Evolutionary conservation across 1,140 invertebrate species (phyloP).

Genomic region (Drosophila auraria): DNA sequence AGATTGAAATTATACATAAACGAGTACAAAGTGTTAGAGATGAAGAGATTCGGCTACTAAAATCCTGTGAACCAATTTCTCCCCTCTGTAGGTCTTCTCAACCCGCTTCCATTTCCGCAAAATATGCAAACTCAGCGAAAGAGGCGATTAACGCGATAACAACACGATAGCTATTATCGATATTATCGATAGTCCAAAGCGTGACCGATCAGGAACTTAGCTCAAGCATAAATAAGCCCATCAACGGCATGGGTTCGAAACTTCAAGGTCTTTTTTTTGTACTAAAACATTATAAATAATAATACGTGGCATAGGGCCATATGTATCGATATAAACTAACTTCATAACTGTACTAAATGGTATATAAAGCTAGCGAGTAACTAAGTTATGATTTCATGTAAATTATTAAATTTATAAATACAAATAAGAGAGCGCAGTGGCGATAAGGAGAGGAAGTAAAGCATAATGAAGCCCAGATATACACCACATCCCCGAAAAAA

Average conservation of each 20-base stretch:
- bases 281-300: slow-evolving; percentile 56
- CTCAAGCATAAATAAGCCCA: slow-evolving; percentile 43
- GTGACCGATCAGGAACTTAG: slow-evolving; percentile 60
- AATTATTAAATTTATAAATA: slow-evolving; percentile 62
- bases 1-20: slow-evolving; percentile 49
- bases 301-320: slow-evolving; percentile 28
- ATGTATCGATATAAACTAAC: slow-evolving; percentile 46
- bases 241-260: slow-evolving; percentile 7
- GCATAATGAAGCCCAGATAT: slow-evolving; percentile 41
- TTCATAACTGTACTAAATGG: slow-evolving; percentile 65
- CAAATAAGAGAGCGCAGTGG: slow-evolving; percentile 18
- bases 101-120: neutral
- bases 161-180: slow-evolving; percentile 28
- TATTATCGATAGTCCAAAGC: slow-evolving; percentile 25
- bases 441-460: slow-evolving; percentile 29
- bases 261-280: slow-evolving; percentile 38
- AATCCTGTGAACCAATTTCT: slow-evolving; percentile 12
- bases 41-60: slow-evolving; percentile 42
- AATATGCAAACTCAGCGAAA: slow-evolving; percentile 23
- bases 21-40: slow-evolving; percentile 71
- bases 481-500: slow-evolving; percentile 31
- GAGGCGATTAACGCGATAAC: slow-evolving; percentile 1
- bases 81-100: neutral
- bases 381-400: slow-evolving; percentile 77
- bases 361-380: slow-evolving; percentile 73